phyloP scores from a whole-genome alignment of 2,888 invertebrate species.

The Palloptera scutellata region DNA sequence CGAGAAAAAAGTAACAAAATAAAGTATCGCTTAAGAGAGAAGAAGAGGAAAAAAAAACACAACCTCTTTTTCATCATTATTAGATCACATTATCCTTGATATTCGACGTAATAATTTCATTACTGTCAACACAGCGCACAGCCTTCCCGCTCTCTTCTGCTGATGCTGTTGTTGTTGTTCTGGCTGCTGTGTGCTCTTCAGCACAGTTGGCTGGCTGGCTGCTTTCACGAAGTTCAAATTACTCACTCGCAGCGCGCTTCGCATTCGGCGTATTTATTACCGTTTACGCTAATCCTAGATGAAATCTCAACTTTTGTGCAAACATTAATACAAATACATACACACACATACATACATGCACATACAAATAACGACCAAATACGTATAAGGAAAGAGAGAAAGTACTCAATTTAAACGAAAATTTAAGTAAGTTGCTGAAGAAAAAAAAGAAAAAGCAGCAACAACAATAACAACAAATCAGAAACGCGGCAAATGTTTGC shows the following conservation, averaged over 20 bases:
- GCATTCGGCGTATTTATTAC: constrained; percentile 48
- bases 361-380: constrained; percentile 1
- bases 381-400: background rate
- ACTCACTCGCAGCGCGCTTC: constrained; percentile 49
- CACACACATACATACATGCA: constrained; percentile 4
- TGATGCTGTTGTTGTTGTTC: too few species aligned
- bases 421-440: too few species aligned
- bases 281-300: constrained; percentile 14
- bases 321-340: background rate
- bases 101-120: constrained; percentile 57
- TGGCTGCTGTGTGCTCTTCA: too few species aligned
- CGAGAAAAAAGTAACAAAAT: background rate
- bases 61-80: constrained; percentile 33
- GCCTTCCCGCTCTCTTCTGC: background rate
- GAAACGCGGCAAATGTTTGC: constrained; percentile 5
- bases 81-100: constrained; percentile 46
- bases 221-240: constrained; percentile 44
- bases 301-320: constrained; percentile 2
- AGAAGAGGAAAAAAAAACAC: too few species aligned
- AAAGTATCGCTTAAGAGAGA: background rate
- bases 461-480: constrained; percentile 15
- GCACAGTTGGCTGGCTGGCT: too few species aligned
- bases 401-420: background rate
- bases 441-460: background rate
- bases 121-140: constrained; percentile 48